Evolutionary conservation across 2,113 vertebrate species (phyloP), one percentile per base, ranked within the genome.

Genomic region (Taurulus bubalis): DNA sequence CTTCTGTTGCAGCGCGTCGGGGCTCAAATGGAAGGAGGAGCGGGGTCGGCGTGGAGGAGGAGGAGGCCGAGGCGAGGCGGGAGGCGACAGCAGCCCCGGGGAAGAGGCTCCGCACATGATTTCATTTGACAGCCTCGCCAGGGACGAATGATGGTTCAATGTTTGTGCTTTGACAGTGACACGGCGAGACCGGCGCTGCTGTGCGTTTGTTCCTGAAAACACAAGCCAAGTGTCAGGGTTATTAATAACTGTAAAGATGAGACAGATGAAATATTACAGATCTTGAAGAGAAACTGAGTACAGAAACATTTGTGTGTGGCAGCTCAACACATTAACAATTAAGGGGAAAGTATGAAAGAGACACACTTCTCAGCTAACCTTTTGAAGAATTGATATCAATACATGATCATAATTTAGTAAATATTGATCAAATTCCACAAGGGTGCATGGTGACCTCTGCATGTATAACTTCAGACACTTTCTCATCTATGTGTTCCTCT

Each of bases 71-170:
- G 77, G 65, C 69, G 20, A 42, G 45, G 71, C 10, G 1, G 69
- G 36, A 64, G 71, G 85, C 45, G 53, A 85, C 80, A 75, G 58
- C 36, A 30, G 66, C 83, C 80, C 32, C 1, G 72, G 76, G 65
- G 68, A 49, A 11, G 49, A 58, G 49, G 45, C 69, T 81, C 58
- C 69, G 66, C 63, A 69, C 80, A 75, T 69, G 18, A 85, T 87
- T 87, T 56, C 65, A 72, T 16, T 45, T 75, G 80, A 83, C 85
- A 83, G 70, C 65, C 40, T 38, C 2, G 49, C 30, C 60, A 69
- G 42, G 38, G 77, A 73, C 59, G 7, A 67, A 75, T 15, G 47
- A 80, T 60, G 62, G 11, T 10, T 26, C 30, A 59, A 40, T 38
- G n/a, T 20, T 76, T 60, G 55, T 56, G 65, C 53, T 73, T 66